Evolutionary conservation across 2,888 invertebrate species (phyloP).

Genomic region (Malthinus seriepunctatus): DNA sequence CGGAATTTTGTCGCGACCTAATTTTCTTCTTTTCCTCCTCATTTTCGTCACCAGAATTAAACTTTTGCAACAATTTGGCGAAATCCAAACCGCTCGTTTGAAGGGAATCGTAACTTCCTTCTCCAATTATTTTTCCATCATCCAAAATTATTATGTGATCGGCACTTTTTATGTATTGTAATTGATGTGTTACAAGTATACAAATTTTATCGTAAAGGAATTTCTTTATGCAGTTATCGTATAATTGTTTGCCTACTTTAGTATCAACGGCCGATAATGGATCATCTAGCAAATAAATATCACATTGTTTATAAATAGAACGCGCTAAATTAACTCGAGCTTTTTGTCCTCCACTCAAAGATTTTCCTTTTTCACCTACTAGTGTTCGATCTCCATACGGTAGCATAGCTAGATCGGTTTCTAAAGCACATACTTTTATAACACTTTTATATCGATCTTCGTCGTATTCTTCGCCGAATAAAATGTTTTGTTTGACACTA

Average conservation of each 20-base stretch:
- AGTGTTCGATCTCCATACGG: conserved; percentile 76
- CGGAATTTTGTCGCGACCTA: conserved; percentile 47
- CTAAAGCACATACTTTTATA: conserved; percentile 67
- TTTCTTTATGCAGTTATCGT: conserved; percentile 71
- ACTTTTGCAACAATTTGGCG: conserved; percentile 53
- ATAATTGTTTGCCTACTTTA: conserved; percentile 73
- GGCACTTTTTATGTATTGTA: conserved; percentile 59
- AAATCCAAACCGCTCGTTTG: conserved; percentile 58
- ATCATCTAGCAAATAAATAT: conserved; percentile 80
- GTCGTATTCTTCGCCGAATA: conserved; percentile 70
- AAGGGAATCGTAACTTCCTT: conserved; percentile 57
- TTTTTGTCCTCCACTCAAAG: conserved; percentile 83
- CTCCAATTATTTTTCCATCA: conserved; percentile 55
- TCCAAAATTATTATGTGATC: conserved; percentile 52
- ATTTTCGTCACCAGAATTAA: conserved; percentile 44
- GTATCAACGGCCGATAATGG: conserved; percentile 83
- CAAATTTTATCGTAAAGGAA: conserved; percentile 63
- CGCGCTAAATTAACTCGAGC: conserved; percentile 81
- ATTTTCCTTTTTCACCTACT: conserved; percentile 81
- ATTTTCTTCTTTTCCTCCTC: conserved; percentile 44
- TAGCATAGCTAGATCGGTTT: conserved; percentile 73
- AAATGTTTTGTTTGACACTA: conserved; percentile 74
- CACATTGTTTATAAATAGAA: conserved; percentile 75
- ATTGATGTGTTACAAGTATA: conserved; percentile 72
- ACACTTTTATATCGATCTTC: conserved; percentile 63